Evolutionary conservation across 2,797 vertebrate species (phyloP), one percentile per base, ranked within the genome.

Genomic region (Callimico goeldii): DNA sequence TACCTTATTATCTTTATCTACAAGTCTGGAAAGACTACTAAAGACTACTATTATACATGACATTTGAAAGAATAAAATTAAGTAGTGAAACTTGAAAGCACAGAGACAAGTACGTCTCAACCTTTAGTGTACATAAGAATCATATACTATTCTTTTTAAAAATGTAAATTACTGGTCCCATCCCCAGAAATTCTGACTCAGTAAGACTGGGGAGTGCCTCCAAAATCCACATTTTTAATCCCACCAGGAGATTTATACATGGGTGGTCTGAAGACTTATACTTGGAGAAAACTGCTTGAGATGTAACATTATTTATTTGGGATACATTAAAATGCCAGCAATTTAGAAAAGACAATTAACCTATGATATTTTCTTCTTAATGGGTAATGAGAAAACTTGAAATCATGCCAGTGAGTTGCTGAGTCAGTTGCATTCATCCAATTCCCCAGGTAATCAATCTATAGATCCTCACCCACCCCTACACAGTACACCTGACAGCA

Each of bases 361-460:
- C 33, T 79, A 20, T 48, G 58, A 70, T n/a, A 96, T 76, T 96
- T 93, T 83, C 41, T 81, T 91, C 57, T 33, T 87, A 95, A 82
- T 79, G 50, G 17, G 20, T 90, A 95, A 89, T 85, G 61, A 92
- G 73, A 64, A 92, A 92, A 48, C 58, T 90, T 26, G 11, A 80
- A 95, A 86, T 57, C 81, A 76, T n/a, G 39, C 73, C 57, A 64
- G 91, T 24, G 46, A 22, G 22, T 94, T 79, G 50, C 81, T 84
- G 67, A 86, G 77, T 94, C 64, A 87, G 33, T 70, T 79, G 50
- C 46, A 84, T 86, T 95, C 64, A 95, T 86, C 17, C 28, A 52
- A 7, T 86, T 57, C 83, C 91, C 90, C 61, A 67, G 41, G 88
- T 75, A 61, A 97, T 96, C 79, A 70, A 85, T 95, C 64, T 94